phyloP scores from a whole-genome alignment of 2,797 vertebrate species.

The Ficedula albicollis region DNA sequence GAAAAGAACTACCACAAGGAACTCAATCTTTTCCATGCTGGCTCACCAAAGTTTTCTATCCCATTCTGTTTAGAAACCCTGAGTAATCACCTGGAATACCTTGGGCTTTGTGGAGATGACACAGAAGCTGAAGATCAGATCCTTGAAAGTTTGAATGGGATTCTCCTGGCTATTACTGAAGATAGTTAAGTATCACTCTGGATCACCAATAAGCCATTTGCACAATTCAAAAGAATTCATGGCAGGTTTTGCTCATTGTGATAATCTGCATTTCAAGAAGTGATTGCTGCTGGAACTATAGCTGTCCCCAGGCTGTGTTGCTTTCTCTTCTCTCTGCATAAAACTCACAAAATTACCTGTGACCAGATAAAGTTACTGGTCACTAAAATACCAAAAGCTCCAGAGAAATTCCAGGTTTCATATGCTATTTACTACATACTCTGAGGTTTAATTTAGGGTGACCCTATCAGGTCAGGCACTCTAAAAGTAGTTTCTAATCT shows the following conservation, averaged over 20 bases:
- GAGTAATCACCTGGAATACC: conserved; percentile 60
- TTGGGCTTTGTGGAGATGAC: conserved; percentile 34
- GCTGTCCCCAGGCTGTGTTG: background rate
- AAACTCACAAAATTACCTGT: background rate
- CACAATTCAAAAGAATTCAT: background rate
- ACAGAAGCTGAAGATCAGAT: conserved; percentile 53
- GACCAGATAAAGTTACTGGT: background rate
- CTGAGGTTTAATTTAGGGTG: background rate
- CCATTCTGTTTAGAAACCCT: conserved; percentile 51
- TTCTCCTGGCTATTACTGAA: conserved; percentile 69
- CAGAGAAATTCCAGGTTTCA: background rate
- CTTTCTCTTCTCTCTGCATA: background rate
- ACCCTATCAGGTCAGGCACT: background rate
- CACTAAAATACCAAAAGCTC: background rate
- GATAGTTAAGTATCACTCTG: conserved; percentile 71
- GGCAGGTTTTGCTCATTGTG: background rate
- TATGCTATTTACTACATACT: background rate
- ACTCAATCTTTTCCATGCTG: background rate
- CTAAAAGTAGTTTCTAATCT: background rate
- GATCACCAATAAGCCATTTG: background rate
- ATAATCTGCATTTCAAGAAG: background rate
- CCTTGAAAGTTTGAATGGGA: conserved; percentile 57
- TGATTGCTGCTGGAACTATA: background rate
- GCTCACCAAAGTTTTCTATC: background rate
- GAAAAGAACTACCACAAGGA: background rate